These are phyloP conservation scores for Strix occidentalis DNA, from an alignment of 2,797 vertebrate genomes.

Conservation along the genomic window DNA sequence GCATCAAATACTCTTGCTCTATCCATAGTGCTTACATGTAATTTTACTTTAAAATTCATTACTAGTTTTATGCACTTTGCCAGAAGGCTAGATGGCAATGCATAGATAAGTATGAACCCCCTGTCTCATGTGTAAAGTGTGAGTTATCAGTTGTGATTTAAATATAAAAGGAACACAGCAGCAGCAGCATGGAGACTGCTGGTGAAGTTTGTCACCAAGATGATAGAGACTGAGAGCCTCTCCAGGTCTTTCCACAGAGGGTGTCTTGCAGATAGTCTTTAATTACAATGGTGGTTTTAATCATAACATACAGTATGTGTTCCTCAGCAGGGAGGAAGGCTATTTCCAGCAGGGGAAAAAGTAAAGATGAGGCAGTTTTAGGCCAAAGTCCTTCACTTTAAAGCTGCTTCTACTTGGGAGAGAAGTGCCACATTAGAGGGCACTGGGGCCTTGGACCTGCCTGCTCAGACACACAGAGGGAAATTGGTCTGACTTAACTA, in stretches of 20 bases:
- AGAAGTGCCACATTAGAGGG: not conserved
- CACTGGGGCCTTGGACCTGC: not conserved
- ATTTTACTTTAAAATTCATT: not conserved
- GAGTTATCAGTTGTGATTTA: not conserved
- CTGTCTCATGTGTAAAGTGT: fast-evolving
- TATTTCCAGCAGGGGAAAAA: not conserved
- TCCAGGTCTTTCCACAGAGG: not conserved
- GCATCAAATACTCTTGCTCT: not conserved
- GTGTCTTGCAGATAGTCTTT: not conserved
- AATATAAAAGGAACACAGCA: not conserved
- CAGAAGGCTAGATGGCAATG: not conserved
- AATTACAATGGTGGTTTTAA: not conserved
- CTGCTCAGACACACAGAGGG: not conserved
- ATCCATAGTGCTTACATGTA: not conserved
- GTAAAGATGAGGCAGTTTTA: not conserved
- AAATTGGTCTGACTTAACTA: fast-evolving
- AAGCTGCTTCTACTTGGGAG: not conserved
- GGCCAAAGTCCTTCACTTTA: not conserved
- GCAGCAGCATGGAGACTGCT: not conserved
- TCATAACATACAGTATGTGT: fast-evolving
- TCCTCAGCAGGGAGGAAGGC: not conserved
- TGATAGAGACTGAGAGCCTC: not conserved
- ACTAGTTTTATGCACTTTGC: not conserved
- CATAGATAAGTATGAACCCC: not conserved
- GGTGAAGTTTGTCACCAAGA: not conserved